A percentile compares a stretch with the other conserved stretches of the same genome.
Conservation (phyloP, 64 coral and sea anemone species). For the Actinia equina region DNA sequence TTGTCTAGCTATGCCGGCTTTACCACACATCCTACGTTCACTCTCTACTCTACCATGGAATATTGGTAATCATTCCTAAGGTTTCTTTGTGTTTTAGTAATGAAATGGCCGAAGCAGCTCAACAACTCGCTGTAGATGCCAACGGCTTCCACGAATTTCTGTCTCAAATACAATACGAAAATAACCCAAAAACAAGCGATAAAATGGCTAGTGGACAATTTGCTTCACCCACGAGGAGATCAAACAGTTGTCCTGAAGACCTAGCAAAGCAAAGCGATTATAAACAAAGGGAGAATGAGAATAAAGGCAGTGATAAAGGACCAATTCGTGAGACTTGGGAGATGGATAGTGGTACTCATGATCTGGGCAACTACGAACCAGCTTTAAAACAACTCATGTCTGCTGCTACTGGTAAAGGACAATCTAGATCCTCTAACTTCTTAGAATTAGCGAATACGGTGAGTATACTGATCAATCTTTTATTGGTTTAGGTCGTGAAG, state of each 20-base stretch:
- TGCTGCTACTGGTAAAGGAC: slow-evolving; percentile 58
- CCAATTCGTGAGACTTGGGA: slow-evolving; percentile 51
- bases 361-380: slow-evolving; percentile 40
- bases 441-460: slow-evolving; percentile 69
- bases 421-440: slow-evolving; percentile 53
- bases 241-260: slow-evolving; percentile 27
- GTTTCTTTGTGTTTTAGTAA: slow-evolving; percentile 1
- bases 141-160: neutral
- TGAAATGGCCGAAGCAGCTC: slow-evolving; percentile 1
- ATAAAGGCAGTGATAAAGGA: slow-evolving; percentile 45
- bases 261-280: neutral
- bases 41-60: neutral
- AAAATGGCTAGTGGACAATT: slow-evolving; percentile 12
- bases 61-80: neutral
- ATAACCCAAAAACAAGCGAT: neutral
- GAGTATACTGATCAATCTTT: slow-evolving; percentile 3
- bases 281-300: slow-evolving; percentile 1
- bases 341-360: slow-evolving; percentile 59
- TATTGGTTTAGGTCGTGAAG: neutral
- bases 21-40: neutral
- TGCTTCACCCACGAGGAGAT: slow-evolving; percentile 1
- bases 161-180: slow-evolving; percentile 6
- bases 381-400: slow-evolving; percentile 55
- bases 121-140: slow-evolving; percentile 6
- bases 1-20: slow-evolving; percentile 13